Evolutionary conservation across 2,797 vertebrate species (phyloP).

Genomic region (Pristis pectinata): DNA sequence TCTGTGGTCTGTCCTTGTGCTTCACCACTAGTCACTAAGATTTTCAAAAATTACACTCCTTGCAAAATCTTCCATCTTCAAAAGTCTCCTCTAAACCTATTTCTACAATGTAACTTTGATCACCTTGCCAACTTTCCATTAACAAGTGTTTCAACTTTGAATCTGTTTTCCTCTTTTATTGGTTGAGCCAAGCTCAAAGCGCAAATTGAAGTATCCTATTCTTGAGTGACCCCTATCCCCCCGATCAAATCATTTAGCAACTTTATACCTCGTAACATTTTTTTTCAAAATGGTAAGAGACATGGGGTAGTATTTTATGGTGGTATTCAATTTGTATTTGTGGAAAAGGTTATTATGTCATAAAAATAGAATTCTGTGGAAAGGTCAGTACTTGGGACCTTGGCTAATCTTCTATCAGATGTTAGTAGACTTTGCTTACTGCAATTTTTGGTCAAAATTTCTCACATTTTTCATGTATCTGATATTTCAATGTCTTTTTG

Average conservation of each 20-base stretch:
- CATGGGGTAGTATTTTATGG: no score
- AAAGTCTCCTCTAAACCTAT: background rate
- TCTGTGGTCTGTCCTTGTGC: background rate
- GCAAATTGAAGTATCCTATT: background rate
- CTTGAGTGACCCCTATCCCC: background rate
- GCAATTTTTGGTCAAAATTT: background rate
- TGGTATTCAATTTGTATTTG: background rate
- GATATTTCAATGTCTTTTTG: background rate
- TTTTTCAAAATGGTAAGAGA: background rate
- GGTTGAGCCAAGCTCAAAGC: background rate
- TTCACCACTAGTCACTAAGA: no score
- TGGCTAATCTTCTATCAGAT: background rate
- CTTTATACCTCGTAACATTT: background rate
- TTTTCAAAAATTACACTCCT: background rate
- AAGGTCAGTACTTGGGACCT: no score
- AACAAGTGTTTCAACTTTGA: background rate
- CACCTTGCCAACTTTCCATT: background rate
- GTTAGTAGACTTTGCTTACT: background rate
- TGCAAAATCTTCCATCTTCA: background rate
- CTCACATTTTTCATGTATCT: background rate
- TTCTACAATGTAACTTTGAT: background rate
- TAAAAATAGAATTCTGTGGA: no score
- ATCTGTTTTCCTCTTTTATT: background rate
- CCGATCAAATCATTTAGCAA: background rate
- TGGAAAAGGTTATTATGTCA: no score